phyloP scores from a whole-genome alignment of 2,888 invertebrate genomes.

The Geophilus truncorum region DNA sequence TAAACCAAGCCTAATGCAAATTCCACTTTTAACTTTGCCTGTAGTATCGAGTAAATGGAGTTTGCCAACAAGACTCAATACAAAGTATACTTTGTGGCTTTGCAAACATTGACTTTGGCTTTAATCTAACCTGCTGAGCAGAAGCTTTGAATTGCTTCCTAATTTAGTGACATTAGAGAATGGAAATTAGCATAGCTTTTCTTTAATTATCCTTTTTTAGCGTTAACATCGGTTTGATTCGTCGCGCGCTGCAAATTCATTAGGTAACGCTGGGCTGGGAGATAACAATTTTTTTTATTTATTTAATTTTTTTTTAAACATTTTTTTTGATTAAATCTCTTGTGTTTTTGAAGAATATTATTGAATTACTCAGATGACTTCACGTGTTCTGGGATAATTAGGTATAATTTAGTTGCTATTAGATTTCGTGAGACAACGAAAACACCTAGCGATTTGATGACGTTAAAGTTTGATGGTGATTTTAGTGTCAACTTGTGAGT shows the following conservation, averaged over 20 bases:
- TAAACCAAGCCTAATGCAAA: neutral
- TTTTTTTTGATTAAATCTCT: neutral
- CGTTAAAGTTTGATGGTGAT: neutral
- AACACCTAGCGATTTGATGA: neutral
- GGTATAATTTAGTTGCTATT: neutral
- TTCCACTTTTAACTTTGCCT: neutral
- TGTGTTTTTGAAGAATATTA: too few species aligned
- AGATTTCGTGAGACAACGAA: neutral
- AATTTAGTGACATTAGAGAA: neutral
- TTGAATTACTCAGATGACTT: neutral
- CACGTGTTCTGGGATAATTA: neutral
- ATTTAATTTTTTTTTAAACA: neutral
- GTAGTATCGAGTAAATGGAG: neutral
- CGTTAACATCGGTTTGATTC: neutral
- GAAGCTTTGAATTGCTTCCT: too few species aligned
- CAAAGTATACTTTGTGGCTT: conserved; percentile 12
- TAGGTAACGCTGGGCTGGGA: neutral
- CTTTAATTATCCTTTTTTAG: neutral
- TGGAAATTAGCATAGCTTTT: neutral
- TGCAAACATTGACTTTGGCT: neutral
- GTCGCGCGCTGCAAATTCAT: too few species aligned
- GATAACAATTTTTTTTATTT: neutral
- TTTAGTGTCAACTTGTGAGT: neutral
- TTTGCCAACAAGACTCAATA: too few species aligned
- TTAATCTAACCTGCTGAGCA: neutral